Percentiles rank a stretch among this genome's conserved stretches.
phyloP scores from a whole-genome alignment of 1,140 invertebrate genomes.

The Fopius arisanus region DNA sequence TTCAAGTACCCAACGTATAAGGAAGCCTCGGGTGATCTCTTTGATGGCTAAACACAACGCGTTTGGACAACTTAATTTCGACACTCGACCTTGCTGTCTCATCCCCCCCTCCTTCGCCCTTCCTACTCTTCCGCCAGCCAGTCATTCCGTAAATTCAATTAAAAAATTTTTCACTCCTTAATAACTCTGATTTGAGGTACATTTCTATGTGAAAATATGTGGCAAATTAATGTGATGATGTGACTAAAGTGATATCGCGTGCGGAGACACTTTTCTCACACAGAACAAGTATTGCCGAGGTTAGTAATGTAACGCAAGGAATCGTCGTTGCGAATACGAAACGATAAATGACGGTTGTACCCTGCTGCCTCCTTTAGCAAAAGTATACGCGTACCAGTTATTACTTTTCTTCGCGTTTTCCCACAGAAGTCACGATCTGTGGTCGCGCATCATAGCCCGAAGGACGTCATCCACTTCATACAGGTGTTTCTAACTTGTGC shows the following conservation, averaged over 20 bases:
- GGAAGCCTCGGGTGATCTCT: constrained; percentile 63
- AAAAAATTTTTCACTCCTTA: background rate
- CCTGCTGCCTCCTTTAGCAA: background rate
- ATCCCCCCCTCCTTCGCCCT: background rate
- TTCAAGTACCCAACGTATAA: constrained; percentile 55
- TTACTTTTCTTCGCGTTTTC: constrained; percentile 56
- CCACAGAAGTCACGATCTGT: constrained; percentile 64
- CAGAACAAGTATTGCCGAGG: background rate
- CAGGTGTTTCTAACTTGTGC: background rate
- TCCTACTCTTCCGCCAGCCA: too few species aligned
- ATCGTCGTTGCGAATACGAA: background rate
- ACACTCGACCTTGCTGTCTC: constrained; percentile 14
- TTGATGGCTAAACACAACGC: constrained; percentile 52
- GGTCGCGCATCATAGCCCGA: constrained; percentile 60
- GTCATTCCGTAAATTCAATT: background rate
- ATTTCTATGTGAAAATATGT: background rate
- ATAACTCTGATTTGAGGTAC: background rate
- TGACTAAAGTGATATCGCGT: constrained; percentile 1
- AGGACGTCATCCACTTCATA: background rate
- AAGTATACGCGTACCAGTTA: constrained; percentile 29
- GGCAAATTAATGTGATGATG: background rate
- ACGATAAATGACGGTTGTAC: constrained; percentile 27
- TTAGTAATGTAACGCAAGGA: background rate
- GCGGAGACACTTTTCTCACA: constrained; percentile 6
- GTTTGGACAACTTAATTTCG: background rate